phyloP scores from a whole-genome alignment of 2,888 invertebrate species.

The Parnassius apollo region DNA sequence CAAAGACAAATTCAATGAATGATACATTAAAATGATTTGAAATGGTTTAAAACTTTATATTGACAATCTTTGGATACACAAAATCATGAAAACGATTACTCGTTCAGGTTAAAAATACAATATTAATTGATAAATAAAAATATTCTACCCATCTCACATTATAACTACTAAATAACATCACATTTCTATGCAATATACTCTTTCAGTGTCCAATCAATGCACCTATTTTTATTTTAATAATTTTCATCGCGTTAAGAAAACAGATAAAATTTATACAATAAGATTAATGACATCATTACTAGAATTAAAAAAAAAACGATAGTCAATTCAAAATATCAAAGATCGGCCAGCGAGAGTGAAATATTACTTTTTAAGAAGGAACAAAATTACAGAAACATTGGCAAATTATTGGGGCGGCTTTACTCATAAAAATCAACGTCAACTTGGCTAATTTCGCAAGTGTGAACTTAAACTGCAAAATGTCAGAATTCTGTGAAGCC shows the following conservation, averaged over 20 bases:
- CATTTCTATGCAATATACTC: constrained; percentile 32
- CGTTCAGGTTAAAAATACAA: constrained; percentile 22
- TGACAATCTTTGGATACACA: constrained; percentile 9
- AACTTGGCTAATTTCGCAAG: too few species aligned
- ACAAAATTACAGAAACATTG: too few species aligned
- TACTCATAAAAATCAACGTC: too few species aligned
- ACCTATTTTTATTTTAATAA: constrained; percentile 18
- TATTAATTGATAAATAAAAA: constrained; percentile 7
- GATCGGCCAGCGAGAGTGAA: background rate
- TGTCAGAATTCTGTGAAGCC: too few species aligned
- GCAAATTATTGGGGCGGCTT: too few species aligned
- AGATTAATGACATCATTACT: background rate
- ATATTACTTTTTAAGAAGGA: background rate
- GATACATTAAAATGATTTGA: background rate
- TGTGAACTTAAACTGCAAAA: too few species aligned
- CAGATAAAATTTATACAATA: background rate
- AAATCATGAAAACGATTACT: constrained; percentile 13
- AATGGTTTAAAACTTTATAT: background rate
- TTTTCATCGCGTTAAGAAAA: background rate
- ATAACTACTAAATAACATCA: constrained; percentile 36
- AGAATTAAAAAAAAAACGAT: constrained; percentile 1
- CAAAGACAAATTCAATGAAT: constrained; percentile 14
- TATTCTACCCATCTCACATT: constrained; percentile 18
- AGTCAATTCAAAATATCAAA: constrained; percentile 1
- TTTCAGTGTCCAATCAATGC: constrained; percentile 20